Evolutionary conservation across 2,888 invertebrate species (phyloP), one percentile per base, ranked within the genome.

Genomic region (Drosophila picticornis): DNA sequence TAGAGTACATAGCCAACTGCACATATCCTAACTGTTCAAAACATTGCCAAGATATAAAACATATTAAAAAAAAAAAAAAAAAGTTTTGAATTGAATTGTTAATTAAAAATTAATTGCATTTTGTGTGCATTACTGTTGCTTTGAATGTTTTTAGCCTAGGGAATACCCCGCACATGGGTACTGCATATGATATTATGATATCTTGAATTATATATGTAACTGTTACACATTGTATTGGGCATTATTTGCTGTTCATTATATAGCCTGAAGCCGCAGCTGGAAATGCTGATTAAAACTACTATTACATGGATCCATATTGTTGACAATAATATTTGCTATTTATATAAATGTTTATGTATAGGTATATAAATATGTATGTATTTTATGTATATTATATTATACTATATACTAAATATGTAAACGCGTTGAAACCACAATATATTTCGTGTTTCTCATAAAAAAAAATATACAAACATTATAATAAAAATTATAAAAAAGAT

Each of bases 261-360:
- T 56, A 56, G 72, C 80, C 80, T 50, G 81, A 80, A 85, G 83
- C 81, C 80, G 80, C 88, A 87, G 74, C 63, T 69, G 68, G 53
- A 55, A 25, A 52, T 53, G 77, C 79, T 72, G 72, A 64, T 80
- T 63, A 72, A 55, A 29, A 56, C 53, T 55, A 65, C 53, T 81
- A 78, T 71, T 72, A 78, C 63, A 38, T 56, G 56, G 56, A 38
- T 38, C 38, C 82, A 88, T 81, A 80, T 86, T 88, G 90, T 90
- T 90, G 90, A 90, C 90, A 90, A 90, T 90, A 90, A 90, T 90
- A 90, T 75, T 90, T 90, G 77, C 72, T 64, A 76, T 80, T 71
- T 81, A 78, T 80, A 77, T 81, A 67, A 48, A 71, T 74, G 65
- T 75, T 51, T 52, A 62, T 62, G 60, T 65, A 51, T 66, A 71